Evolutionary conservation across 1,140 invertebrate species (phyloP), one percentile per base, ranked within the genome.

Genomic region (Drosophila ohnishii): DNA sequence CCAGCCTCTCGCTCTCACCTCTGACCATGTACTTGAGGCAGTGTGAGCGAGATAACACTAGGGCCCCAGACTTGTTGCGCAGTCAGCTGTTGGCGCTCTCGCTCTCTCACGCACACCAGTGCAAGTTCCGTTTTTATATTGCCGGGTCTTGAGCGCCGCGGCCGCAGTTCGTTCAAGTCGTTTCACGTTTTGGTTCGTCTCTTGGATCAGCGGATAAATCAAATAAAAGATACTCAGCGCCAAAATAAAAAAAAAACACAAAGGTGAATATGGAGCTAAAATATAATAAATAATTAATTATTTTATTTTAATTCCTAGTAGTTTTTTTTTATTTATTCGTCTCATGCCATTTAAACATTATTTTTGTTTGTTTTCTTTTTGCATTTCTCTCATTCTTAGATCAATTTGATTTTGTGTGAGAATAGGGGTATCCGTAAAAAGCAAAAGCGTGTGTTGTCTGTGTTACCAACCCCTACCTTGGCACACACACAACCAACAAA

Each of bases 191-290:
- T 55, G 72, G 48, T 57, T 25, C 10, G 13, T 13, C 11, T 34
- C 37, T 50, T 22, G n/a, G 30, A 35, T 35, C 3, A 44, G 32
- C 62, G 56, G 57, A 47, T 65, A 47, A 53, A 64, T 63, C 40
- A 22, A 9, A 42, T 39, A 53, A 25, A 16, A 48, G n/a, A 35
- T 30, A 30, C 14, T 51, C 10, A 5, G 25, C 25, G 51, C 48
- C 30, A 9, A 14, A 34, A 58, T 42, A 10, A 0, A 40, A 19
- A 19, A 19, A 19, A 35, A 50, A 9, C 37, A 6, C 19, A 34
- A 50, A 87, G 82, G 82, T 87, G 79, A 86, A 86, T 86, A 87
- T 82, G 53, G 28, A 59, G 14, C 6, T 45, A 44, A 44, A 34
- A 55, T 37, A 40, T 61, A 40, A 44, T 9, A 55, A 51, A 45